Evolutionary conservation across 2,113 vertebrate genomes (phyloP), one percentile per base, ranked within the genome.

Genomic region (Pelmatolapia mariae): DNA sequence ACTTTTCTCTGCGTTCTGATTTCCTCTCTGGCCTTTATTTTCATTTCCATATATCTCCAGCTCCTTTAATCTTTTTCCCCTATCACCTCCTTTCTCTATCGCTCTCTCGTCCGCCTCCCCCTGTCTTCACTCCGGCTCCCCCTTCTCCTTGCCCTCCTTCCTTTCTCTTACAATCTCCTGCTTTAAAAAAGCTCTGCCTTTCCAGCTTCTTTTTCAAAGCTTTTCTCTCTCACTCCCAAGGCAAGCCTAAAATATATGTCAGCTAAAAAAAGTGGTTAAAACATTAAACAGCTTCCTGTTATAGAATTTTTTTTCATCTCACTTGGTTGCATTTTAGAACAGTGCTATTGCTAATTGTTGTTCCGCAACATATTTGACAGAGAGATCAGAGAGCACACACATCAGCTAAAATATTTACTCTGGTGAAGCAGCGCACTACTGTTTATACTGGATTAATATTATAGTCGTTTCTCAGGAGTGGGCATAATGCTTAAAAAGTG

Each of bases 261-360:
- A 53, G 47, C 76, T 31, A 54, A 53, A 80, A 80, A 68, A 82
- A 79, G 90, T 61, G 24, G 66, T 89, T 93, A 87, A 92, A 78
- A 91, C 63, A 83, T 90, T 89, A 76, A 94, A 86, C 81, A 87
- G 83, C 50, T 83, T 81, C 87, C 85, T 47, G 38, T 59, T 83
- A 84, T 88, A 36, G 92, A 93, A 86, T 2, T 82, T 63, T 89
- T 96, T 93, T 94, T 82, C 86, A 90, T 71, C 88, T 83, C 29
- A 78, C 33, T 68, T 38, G 33, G 61, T 66, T 66, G 1, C 33
- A 68, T 66, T 47, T 83, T 7, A 76, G 50, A 11, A 56, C 6
- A 57, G 85, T 29, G 36, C 19, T 10, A 7, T 24, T 63, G 40
- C 56, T 61, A 7, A 45, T 33, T 15, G 38, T 36, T 50, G 16